Percentiles rank a stretch among this genome's conserved stretches.
These are phyloP conservation scores for Erpobdella octoculata DNA, from an alignment of 2,888 invertebrate species.

Conservation along the genomic window DNA sequence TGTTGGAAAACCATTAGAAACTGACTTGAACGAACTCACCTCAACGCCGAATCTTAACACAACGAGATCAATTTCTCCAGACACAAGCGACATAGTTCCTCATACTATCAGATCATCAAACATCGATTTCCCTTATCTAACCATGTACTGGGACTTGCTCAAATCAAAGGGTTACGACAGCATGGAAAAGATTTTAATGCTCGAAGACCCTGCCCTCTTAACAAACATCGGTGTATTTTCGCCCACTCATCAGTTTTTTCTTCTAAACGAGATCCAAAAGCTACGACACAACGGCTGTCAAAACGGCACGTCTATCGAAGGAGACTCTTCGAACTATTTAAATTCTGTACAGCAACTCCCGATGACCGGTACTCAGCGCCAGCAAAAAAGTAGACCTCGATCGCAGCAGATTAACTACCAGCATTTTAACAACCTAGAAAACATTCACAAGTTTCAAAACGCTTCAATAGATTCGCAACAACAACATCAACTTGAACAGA, in stretches of 20 bases:
- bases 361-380: background rate
- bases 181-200: background rate
- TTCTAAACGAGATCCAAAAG: constrained; percentile 25
- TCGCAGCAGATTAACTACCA: constrained; percentile 13
- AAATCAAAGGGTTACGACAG: background rate
- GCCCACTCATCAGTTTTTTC: constrained; percentile 23
- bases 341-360: background rate
- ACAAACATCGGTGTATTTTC: constrained; percentile 10
- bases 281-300: background rate
- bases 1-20: background rate
- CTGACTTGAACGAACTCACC: background rate
- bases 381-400: constrained; percentile 1
- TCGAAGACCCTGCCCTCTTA: constrained; percentile 11
- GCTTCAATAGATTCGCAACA: no score
- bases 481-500: constrained; percentile 11
- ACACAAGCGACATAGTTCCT: background rate
- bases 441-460: no score
- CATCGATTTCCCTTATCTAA: constrained; percentile 14
- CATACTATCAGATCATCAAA: background rate
- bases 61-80: no score
- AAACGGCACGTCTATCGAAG: background rate
- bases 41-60: background rate
- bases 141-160: constrained; percentile 22
- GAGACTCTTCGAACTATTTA: background rate
- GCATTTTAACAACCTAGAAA: constrained; percentile 9